A percentile compares a stretch with the other conserved stretches of the same genome.
Conservation (phyloP, 1,140 invertebrate species). For the Mylabris phalerata region DNA sequence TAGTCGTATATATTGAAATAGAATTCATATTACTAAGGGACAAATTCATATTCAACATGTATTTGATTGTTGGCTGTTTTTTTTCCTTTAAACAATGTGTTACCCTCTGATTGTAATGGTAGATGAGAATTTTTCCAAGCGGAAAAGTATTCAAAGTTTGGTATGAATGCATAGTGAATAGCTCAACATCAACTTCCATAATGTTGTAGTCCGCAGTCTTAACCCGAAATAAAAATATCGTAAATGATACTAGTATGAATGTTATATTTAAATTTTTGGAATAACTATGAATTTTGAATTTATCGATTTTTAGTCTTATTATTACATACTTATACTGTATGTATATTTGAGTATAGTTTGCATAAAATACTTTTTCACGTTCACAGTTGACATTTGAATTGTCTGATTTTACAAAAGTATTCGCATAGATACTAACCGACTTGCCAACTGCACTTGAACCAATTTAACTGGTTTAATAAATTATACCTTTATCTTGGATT, state of each 20-base stretch:
- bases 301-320: slow-evolving; percentile 4
- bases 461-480: no score
- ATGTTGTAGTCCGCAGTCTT: slow-evolving; percentile 9
- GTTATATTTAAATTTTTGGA: slow-evolving; percentile 10
- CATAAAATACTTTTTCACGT: no score
- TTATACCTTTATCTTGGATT: no score
- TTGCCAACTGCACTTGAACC: no score
- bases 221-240: slow-evolving; percentile 15
- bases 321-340: no score
- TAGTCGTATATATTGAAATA: slow-evolving; percentile 10
- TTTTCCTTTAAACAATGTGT: slow-evolving; percentile 6
- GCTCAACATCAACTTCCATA: slow-evolving; percentile 8
- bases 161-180: slow-evolving; percentile 10
- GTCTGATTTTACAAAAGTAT: no score
- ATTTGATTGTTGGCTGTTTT: slow-evolving; percentile 6
- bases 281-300: not conserved
- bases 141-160: slow-evolving; percentile 16
- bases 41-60: slow-evolving; percentile 14
- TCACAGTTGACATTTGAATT: no score
- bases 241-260: slow-evolving; percentile 14
- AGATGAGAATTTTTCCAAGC: slow-evolving; percentile 9
- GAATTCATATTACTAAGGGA: slow-evolving; percentile 10
- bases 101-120: slow-evolving; percentile 14
- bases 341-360: no score
- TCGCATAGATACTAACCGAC: no score